These are phyloP conservation scores for Leptoteleia sp. DNA, from an alignment of 1,140 invertebrate species.

Conservation along the genomic window DNA sequence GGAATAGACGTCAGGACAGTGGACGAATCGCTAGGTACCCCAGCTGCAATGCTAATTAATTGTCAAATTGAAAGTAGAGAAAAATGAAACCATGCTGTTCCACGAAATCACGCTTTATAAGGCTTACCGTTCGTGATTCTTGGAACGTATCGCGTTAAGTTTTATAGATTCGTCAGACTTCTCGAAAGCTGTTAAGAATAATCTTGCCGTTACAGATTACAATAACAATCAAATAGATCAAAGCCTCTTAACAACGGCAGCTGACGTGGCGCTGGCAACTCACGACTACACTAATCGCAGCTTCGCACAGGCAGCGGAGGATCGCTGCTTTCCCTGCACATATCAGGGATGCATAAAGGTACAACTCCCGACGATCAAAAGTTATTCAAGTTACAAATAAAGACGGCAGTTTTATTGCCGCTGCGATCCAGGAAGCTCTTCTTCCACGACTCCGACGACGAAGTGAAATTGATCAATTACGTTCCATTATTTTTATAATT, in stretches of 20 bases:
- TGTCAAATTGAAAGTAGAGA: background rate
- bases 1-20: conserved; percentile 78
- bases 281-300: conserved; percentile 79
- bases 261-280: conserved; percentile 77
- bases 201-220: conserved; percentile 72
- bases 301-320: conserved; percentile 73
- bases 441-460: background rate
- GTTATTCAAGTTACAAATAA: conserved; percentile 21
- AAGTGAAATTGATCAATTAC: conserved; percentile 45
- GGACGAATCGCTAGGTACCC: conserved; percentile 68
- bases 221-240: conserved; percentile 77
- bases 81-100: background rate
- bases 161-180: conserved; percentile 37
- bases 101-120: background rate
- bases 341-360: conserved; percentile 81
- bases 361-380: conserved; percentile 34
- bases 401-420: conserved; percentile 23
- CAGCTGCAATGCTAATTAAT: background rate
- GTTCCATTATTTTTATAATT: conserved; percentile 46
- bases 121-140: conserved; percentile 8
- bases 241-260: conserved; percentile 69
- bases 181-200: conserved; percentile 37
- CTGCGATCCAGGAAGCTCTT: conserved; percentile 18
- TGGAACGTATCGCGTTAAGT: conserved; percentile 21
- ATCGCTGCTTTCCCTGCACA: conserved; percentile 84